Percentiles rank a stretch among this genome's conserved stretches.
phyloP scores from a whole-genome alignment of 2,888 invertebrate genomes.

The Epirrita christyi region DNA sequence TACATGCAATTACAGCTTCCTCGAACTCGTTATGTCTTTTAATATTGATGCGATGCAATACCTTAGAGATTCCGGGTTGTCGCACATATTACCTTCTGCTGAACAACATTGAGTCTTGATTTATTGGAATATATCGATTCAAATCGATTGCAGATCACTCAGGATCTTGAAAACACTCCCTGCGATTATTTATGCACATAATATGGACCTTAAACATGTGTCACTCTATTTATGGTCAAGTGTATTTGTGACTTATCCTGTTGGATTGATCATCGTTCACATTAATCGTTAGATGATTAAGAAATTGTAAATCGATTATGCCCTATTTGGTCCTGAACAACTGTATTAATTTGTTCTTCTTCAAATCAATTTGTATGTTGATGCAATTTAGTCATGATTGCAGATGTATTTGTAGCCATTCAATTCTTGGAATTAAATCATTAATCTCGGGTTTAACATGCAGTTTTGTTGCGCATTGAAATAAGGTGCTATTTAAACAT shows the following conservation, averaged over 20 bases:
- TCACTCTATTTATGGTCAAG: conserved; percentile 47
- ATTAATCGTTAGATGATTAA: conserved; percentile 47
- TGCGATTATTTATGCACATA: conserved; percentile 26
- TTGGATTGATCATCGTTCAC: conserved; percentile 46
- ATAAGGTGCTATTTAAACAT: conserved; percentile 39
- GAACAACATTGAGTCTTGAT: conserved; percentile 21
- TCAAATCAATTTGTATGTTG: conserved; percentile 41
- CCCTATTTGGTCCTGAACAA: conserved; percentile 29
- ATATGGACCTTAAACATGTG: conserved; percentile 45
- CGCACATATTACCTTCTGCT: conserved; percentile 36
- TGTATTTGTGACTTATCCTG: conserved; percentile 46
- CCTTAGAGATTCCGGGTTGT: conserved; percentile 62
- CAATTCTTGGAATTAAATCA: conserved; percentile 39
- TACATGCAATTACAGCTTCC: conserved; percentile 61
- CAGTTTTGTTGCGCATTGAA: conserved; percentile 34
- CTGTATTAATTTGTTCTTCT: conserved; percentile 21
- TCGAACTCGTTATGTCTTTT: conserved; percentile 53
- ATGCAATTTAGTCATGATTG: conserved; percentile 36
- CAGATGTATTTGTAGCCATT: conserved; percentile 22
- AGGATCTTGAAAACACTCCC: conserved; percentile 29
- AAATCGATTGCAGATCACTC: conserved; percentile 18
- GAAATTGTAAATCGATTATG: conserved; percentile 28
- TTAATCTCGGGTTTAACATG: conserved; percentile 25
- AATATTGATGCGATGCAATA: conserved; percentile 55
- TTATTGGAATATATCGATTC: conserved; percentile 21